Percentiles rank a stretch among this genome's conserved stretches.
phyloP scores from a whole-genome alignment of 1,140 invertebrate genomes.

The Ceratitis capitata region DNA sequence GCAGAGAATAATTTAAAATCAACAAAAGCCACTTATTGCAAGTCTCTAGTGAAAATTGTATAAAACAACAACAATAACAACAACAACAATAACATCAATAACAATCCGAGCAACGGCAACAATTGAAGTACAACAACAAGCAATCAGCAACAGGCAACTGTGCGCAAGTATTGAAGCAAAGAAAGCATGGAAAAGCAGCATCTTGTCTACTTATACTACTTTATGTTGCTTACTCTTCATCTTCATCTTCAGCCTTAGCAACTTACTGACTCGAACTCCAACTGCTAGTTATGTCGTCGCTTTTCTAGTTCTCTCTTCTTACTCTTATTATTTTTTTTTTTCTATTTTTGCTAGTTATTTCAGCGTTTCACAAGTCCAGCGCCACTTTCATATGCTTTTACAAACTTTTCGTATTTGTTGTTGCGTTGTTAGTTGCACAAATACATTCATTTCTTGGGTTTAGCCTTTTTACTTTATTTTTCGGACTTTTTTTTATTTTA shows the following conservation, averaged over 20 bases:
- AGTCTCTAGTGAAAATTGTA: not conserved
- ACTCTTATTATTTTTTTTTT: no score
- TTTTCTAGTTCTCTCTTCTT: not conserved
- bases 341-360: not conserved
- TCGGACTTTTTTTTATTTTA: not conserved
- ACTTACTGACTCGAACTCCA: not conserved
- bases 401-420: not conserved
- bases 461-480: no score
- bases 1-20: not conserved
- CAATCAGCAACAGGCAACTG: not conserved
- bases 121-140: no score
- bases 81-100: not conserved
- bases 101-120: no score
- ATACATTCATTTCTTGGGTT: no score
- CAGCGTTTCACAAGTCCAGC: not conserved
- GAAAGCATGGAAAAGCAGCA: not conserved
- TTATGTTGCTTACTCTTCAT: no score
- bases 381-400: not conserved
- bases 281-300: not conserved
- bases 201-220: not conserved
- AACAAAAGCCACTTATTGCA: not conserved
- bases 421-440: not conserved
- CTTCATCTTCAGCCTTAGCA: not conserved
- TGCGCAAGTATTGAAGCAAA: not conserved
- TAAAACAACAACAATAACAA: not conserved